Conservation (phyloP, 2,888 invertebrate genomes). For the Ophion obscuratus region DNA sequence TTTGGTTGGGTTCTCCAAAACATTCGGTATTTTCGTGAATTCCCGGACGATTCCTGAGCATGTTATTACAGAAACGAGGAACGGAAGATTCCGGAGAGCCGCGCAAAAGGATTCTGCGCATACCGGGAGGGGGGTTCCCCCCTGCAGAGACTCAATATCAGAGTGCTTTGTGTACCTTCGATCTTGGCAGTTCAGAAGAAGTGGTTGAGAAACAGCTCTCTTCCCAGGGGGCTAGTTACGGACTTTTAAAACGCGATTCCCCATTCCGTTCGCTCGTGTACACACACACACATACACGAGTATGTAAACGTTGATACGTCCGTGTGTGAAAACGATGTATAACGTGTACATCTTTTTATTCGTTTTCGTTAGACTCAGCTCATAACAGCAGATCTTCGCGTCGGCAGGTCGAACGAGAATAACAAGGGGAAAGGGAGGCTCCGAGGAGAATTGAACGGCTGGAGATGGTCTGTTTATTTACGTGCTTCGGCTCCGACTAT, state of each 20-base stretch:
- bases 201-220: conserved; percentile 68
- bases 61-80: conserved; percentile 39
- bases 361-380: conserved; percentile 11
- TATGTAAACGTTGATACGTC: not conserved
- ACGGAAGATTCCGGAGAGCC: conserved; percentile 7
- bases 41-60: conserved; percentile 21
- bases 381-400: conserved; percentile 17
- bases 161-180: conserved; percentile 39
- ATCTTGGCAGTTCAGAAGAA: conserved; percentile 62
- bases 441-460: conserved; percentile 59
- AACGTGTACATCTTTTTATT: conserved; percentile 18
- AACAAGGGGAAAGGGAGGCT: conserved; percentile 20
- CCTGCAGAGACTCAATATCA: conserved; percentile 65
- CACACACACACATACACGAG: conserved; percentile 1
- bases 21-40: conserved; percentile 62
- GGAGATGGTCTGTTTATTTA: conserved; percentile 65
- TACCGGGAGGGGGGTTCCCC: conserved; percentile 36
- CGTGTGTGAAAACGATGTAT: conserved; percentile 12
- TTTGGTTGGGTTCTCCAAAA: conserved; percentile 21
- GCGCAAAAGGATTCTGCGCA: conserved; percentile 37
- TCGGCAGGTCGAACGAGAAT: conserved; percentile 9
- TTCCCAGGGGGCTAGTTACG: conserved; percentile 69
- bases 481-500: conserved; percentile 51
- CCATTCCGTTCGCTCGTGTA: conserved; percentile 53
- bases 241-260: conserved; percentile 65